Percentiles rank a stretch among this genome's conserved stretches.
Evolutionary conservation across 2,113 vertebrate genomes (phyloP).

Genomic region (Oreotrochilus melanogaster): DNA sequence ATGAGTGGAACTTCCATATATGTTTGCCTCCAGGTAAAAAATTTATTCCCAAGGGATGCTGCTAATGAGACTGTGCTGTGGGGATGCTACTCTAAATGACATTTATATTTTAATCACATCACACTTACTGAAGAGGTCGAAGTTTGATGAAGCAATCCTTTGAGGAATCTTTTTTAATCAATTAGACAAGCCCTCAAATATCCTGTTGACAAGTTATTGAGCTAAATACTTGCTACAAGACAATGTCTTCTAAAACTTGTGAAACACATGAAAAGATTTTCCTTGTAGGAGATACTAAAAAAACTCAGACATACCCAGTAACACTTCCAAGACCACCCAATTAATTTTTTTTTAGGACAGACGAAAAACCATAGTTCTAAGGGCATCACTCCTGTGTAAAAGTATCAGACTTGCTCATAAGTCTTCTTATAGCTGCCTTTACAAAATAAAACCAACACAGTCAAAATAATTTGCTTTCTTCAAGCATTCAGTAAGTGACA

Average conservation of each 20-base stretch:
- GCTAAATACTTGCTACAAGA: not conserved
- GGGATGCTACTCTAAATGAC: not conserved
- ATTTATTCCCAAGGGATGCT: not conserved
- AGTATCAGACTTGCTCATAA: not conserved
- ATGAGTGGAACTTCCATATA: not conserved
- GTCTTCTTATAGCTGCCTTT: not conserved
- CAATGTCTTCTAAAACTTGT: not conserved
- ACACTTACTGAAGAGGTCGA: conserved; percentile 2
- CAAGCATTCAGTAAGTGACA: not conserved
- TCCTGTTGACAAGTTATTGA: conserved; percentile 2
- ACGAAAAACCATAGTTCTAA: not conserved
- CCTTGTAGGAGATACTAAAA: not conserved
- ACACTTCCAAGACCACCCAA: not conserved
- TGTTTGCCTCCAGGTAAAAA: not conserved
- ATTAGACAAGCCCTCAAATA: not conserved
- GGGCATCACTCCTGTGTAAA: not conserved
- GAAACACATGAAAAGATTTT: not conserved
- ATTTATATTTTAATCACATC: conserved; percentile 63
- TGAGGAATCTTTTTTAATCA: conserved; percentile 48
- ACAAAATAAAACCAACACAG: not conserved
- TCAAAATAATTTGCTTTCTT: not conserved
- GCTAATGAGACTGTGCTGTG: conserved; percentile 36
- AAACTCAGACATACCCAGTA: not conserved
- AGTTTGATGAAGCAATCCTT: conserved; percentile 38
- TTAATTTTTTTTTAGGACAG: not conserved